Conservation (phyloP, 2,888 invertebrate genomes). For the Thecocarcelia acutangulata region DNA sequence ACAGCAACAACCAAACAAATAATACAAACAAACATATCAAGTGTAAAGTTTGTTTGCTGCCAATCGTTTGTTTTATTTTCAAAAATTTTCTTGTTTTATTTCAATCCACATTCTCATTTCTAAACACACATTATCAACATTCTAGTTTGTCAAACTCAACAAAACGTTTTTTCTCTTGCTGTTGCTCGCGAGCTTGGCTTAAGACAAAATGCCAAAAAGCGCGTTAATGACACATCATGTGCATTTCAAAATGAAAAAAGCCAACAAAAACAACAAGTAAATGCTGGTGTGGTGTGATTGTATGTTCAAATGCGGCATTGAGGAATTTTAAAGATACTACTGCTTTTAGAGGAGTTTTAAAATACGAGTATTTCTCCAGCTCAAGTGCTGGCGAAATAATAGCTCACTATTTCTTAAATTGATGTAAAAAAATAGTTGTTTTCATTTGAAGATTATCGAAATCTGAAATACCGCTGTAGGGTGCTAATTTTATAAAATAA, state of each 20-base stretch:
- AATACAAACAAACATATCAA: slow-evolving; percentile 52
- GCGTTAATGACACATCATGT: slow-evolving; percentile 68
- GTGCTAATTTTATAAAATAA: slow-evolving; percentile 17
- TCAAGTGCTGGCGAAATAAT: no score
- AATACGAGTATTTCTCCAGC: no score
- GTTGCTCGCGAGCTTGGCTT: slow-evolving; percentile 49
- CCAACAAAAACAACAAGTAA: no score
- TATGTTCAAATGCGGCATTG: not conserved
- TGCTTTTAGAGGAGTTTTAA: not conserved
- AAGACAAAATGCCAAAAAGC: slow-evolving; percentile 69
- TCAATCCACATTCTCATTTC: slow-evolving; percentile 53
- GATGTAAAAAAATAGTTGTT: no score
- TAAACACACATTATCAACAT: slow-evolving; percentile 56
- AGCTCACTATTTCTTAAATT: no score
- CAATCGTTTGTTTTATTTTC: slow-evolving; percentile 45
- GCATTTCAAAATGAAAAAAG: slow-evolving; percentile 61
- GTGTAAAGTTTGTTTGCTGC: slow-evolving; percentile 62
- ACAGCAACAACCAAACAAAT: slow-evolving; percentile 56
- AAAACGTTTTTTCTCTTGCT: slow-evolving; percentile 15
- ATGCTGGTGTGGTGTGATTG: not conserved
- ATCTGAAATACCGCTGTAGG: slow-evolving; percentile 10
- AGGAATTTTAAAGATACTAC: slow-evolving; percentile 9
- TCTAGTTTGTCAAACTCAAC: slow-evolving; percentile 37
- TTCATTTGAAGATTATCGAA: no score
- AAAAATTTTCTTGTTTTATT: slow-evolving; percentile 7